phyloP scores from a whole-genome alignment of 2,797 vertebrate species.

The Lophius americanus region DNA sequence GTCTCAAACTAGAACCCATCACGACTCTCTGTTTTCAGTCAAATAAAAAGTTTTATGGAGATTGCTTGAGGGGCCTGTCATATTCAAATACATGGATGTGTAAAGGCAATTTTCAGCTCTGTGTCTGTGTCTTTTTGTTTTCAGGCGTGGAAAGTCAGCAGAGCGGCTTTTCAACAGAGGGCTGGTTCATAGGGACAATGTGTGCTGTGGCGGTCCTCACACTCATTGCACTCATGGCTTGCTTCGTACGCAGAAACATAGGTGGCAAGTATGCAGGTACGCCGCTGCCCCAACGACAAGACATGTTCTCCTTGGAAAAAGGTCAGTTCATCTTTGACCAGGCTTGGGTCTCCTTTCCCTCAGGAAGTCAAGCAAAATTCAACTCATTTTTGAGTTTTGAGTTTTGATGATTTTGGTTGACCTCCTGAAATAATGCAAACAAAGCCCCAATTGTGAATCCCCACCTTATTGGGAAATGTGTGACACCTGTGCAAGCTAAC shows the following conservation, averaged over 20 bases:
- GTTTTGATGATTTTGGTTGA: slow-evolving; percentile 41
- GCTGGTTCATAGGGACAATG: slow-evolving; percentile 94
- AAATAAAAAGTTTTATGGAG: slow-evolving; percentile 34
- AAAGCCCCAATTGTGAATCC: slow-evolving; percentile 22
- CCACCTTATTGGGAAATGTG: slow-evolving; percentile 11
- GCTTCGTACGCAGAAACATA: slow-evolving; percentile 91
- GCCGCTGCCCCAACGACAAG: slow-evolving; percentile 58
- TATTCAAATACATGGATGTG: slow-evolving; percentile 4
- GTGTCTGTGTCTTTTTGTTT: slow-evolving; percentile 27
- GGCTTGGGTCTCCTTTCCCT: slow-evolving; percentile 34
- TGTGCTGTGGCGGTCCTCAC: slow-evolving; percentile 89
- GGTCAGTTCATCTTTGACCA: slow-evolving; percentile 67
- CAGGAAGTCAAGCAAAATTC: slow-evolving; percentile 43
- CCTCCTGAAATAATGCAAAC: slow-evolving; percentile 41
- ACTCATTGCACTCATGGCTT: slow-evolving; percentile 85
- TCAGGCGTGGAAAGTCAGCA: slow-evolving; percentile 78
- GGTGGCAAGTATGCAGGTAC: slow-evolving; percentile 98
- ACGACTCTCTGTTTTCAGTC: slow-evolving; percentile 37
- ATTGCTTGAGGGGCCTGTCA: slow-evolving; percentile 22
- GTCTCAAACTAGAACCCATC: slow-evolving; percentile 35
- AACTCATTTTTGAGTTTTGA: background rate
- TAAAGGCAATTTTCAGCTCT: slow-evolving; percentile 21
- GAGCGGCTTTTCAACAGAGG: slow-evolving; percentile 80
- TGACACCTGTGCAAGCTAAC: slow-evolving; percentile 28
- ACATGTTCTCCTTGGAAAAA: slow-evolving; percentile 71